Evolutionary conservation across 2,113 vertebrate species (phyloP), one percentile per base, ranked within the genome.

Genomic region (Ptychochromis oligacanthus): DNA sequence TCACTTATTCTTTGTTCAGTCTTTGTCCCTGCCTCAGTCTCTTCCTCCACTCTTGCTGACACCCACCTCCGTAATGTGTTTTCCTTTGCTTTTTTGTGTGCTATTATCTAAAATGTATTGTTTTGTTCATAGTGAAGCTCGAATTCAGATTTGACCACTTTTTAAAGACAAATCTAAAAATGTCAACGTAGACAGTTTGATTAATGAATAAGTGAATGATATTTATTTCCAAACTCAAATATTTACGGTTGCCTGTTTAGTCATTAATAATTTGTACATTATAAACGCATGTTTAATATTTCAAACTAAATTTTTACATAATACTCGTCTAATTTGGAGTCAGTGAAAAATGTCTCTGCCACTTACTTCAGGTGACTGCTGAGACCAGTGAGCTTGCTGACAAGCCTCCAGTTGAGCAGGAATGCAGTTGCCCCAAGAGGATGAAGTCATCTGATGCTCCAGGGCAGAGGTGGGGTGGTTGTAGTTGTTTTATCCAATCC

Each of bases 361-460:
- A 89, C 22, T 93, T 87, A 61, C 82, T 72, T 46, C 76, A 95
- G 96, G 93, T 92, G 84, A 91, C 91, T 84, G 86, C 86, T 89
- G 96, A 95, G 84, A 12, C 20, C 24, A 49, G 12, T 10, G 94
- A 88, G 87, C 31, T 84, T 65, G 88, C 92, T 83, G 83, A 89
- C 92, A 91, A 89, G 74, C 81, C 86, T 46, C 77, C 92, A 86
- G 92, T 54, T 84, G 95, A 96, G 94, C 95, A 90, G 77, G 88
- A 93, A 89, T 88, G 92, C 89, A 94, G 89, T 87, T 43, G 95
- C 94, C 95, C 95, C 96, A 98, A 98, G 92, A 88, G 94, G 96
- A 93, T 94, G 86, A 96, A 95, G 94, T 93, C 86, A 76, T 91
- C 89, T 60, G 93, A 91, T 24, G 89, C 83, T 91, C 85, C 93